phyloP scores from a whole-genome alignment of 1,140 invertebrate species.

The Phymorhynchus buccinoides region DNA sequence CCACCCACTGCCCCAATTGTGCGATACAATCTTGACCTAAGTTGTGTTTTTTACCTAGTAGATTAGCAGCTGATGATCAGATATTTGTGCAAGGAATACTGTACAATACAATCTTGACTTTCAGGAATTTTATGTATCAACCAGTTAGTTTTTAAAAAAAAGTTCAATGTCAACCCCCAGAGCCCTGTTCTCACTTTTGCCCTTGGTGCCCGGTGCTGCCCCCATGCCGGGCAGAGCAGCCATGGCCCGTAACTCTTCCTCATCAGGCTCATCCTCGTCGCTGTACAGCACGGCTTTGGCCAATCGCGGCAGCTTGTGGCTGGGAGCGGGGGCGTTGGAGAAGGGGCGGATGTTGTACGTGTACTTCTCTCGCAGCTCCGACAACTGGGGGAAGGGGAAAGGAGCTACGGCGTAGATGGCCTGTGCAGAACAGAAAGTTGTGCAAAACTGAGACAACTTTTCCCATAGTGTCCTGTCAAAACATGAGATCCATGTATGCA shows the following conservation, averaged over 20 bases:
- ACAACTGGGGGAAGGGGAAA: constrained; percentile 84
- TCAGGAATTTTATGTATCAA: too few species aligned
- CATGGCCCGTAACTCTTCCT: constrained; percentile 70
- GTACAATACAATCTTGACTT: too few species aligned
- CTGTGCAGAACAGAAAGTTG: constrained; percentile 65
- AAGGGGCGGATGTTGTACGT: constrained; percentile 80
- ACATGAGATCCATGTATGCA: too few species aligned
- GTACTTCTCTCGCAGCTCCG: constrained; percentile 89
- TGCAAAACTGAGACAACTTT: too few species aligned
- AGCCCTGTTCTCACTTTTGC: constrained; percentile 20
- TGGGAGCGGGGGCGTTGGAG: constrained; percentile 59
- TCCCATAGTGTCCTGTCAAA: too few species aligned
- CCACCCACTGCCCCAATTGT: too few species aligned
- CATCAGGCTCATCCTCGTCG: constrained; percentile 72
- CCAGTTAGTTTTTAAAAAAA: too few species aligned
- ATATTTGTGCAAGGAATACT: too few species aligned
- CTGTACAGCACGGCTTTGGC: constrained; percentile 54
- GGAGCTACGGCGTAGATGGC: constrained; percentile 89
- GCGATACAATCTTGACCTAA: too few species aligned
- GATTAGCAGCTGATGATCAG: too few species aligned
- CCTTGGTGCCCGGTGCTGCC: constrained; percentile 10
- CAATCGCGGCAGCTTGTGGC: constrained; percentile 39
- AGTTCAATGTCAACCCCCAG: too few species aligned
- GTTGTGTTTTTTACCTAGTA: too few species aligned
- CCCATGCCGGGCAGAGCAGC: constrained; percentile 65